A percentile compares a stretch with the other conserved stretches of the same genome.
Evolutionary conservation across 2,113 vertebrate genomes (phyloP).

Genomic region (Elaphurus davidianus): DNA sequence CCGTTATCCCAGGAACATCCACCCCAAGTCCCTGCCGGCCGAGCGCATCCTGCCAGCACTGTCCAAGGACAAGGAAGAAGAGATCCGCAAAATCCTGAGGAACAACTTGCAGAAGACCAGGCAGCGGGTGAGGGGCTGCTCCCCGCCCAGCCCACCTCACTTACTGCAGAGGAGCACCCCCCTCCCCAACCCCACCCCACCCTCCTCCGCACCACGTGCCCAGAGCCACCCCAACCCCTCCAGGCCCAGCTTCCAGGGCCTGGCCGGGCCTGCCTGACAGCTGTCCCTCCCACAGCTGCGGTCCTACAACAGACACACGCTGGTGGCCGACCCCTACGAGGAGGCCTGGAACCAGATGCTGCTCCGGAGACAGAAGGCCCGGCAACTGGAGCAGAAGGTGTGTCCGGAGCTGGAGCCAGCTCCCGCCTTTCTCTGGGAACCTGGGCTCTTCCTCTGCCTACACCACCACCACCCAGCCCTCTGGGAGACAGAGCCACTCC

Average conservation of each 20-base stretch:
- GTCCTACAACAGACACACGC: constrained; percentile 97
- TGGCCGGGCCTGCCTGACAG: background rate
- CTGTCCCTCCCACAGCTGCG: constrained; percentile 83
- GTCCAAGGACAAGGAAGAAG: constrained; percentile 94
- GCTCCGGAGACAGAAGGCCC: constrained; percentile 89
- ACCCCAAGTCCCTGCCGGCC: constrained; percentile 85
- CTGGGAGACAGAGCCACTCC: background rate
- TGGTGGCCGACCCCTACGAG: constrained; percentile 93
- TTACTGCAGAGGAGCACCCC: accelerated
- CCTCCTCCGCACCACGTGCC: accelerated
- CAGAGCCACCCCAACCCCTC: background rate
- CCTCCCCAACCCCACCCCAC: accelerated
- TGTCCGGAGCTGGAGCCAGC: accelerated
- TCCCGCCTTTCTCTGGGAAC: background rate
- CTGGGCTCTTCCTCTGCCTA: background rate
- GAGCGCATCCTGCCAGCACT: constrained; percentile 89
- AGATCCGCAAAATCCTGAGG: constrained; percentile 96
- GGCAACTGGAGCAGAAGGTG: constrained; percentile 92
- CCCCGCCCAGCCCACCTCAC: accelerated
- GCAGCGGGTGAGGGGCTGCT: constrained; percentile 87
- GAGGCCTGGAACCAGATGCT: constrained; percentile 92
- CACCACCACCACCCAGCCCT: no score
- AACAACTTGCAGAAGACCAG: constrained; percentile 96
- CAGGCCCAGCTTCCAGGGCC: background rate
- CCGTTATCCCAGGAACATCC: constrained; percentile 88